Evolutionary conservation across 2,113 vertebrate genomes (phyloP).

Genomic region (Bettongia penicillata): DNA sequence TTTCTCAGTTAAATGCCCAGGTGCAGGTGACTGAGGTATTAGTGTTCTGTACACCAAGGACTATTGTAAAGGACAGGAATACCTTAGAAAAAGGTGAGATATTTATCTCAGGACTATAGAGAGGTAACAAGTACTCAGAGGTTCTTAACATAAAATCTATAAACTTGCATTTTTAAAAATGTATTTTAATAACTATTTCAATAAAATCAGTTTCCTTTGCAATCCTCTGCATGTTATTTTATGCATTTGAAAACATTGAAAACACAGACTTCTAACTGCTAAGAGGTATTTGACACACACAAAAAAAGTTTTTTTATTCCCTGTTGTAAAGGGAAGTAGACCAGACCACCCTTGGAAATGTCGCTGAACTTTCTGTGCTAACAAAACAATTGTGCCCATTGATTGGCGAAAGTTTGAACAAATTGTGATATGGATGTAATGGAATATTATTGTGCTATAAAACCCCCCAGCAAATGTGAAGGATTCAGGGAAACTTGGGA

Average conservation of each 20-base stretch:
- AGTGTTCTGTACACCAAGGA: background rate
- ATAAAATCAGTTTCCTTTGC: background rate
- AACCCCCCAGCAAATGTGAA: background rate
- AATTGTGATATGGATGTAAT: background rate
- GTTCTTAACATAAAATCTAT: background rate
- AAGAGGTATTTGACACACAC: background rate
- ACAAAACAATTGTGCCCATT: background rate
- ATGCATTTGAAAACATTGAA: background rate
- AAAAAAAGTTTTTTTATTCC: background rate
- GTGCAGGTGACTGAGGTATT: background rate
- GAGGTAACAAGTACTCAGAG: background rate
- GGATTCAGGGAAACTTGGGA: background rate
- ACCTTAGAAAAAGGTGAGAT: background rate
- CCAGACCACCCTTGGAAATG: background rate
- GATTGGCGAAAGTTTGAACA: background rate
- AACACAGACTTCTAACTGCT: background rate
- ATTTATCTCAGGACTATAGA: background rate
- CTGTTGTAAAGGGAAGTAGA: background rate
- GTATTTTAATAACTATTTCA: background rate
- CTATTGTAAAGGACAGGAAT: background rate
- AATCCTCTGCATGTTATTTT: background rate
- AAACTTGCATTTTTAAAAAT: background rate
- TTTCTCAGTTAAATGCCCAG: background rate
- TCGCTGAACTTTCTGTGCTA: background rate
- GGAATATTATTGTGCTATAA: background rate